Percentiles rank a stretch among this genome's conserved stretches.
Evolutionary conservation across 2,888 invertebrate species (phyloP).

Genomic region (Lasius fuliginosus): DNA sequence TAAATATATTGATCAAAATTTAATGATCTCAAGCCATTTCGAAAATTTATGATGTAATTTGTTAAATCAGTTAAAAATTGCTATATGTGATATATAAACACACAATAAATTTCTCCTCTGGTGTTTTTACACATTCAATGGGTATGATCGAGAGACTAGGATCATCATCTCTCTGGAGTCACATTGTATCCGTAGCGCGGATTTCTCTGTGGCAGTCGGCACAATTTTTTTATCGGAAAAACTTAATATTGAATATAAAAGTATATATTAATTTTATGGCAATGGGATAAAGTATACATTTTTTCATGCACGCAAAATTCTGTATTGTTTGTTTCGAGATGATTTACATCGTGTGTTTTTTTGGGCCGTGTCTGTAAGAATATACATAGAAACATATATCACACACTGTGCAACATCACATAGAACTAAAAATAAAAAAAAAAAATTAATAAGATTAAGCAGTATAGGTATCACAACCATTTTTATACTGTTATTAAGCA

Average conservation of each 20-base stretch:
- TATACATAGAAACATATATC: constrained; percentile 51
- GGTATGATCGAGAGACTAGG: constrained; percentile 55
- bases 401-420: constrained; percentile 49
- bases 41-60: constrained; percentile 37
- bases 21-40: neutral
- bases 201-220: too few relatives aligned
- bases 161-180: too few relatives aligned
- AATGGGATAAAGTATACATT: constrained; percentile 38
- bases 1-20: constrained; percentile 12
- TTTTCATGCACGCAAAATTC: constrained; percentile 39
- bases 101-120: constrained; percentile 75
- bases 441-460: constrained; percentile 62
- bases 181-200: too few relatives aligned
- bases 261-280: constrained; percentile 41
- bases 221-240: constrained; percentile 60
- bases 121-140: constrained; percentile 67
- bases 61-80: constrained; percentile 56
- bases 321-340: constrained; percentile 52
- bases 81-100: constrained; percentile 49
- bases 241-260: constrained; percentile 55
- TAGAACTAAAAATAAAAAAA: constrained; percentile 53
- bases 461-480: constrained; percentile 65
- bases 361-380: constrained; percentile 57
- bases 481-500: constrained; percentile 80
- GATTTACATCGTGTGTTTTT: constrained; percentile 50